A percentile compares a stretch with the other conserved stretches of the same genome.
Conservation (phyloP, 2,888 invertebrate species). For the Oxycera nigricornis region DNA sequence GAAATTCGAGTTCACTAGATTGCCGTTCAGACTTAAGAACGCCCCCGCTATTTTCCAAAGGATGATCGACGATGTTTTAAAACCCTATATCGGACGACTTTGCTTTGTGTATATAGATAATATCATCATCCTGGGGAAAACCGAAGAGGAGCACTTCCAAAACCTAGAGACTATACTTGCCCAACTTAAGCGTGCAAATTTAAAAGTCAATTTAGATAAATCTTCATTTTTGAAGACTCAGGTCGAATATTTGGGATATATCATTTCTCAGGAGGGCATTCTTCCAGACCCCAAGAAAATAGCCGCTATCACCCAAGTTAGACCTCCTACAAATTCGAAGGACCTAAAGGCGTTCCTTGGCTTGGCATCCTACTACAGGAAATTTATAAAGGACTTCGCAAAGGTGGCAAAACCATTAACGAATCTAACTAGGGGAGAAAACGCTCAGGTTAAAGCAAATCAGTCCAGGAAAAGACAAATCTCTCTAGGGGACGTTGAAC, state of each 20-base stretch:
- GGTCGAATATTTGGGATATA: slow-evolving; percentile 32
- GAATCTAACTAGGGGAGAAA: slow-evolving; percentile 5
- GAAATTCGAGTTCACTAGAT: slow-evolving; percentile 35
- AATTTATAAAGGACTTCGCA: slow-evolving; percentile 24
- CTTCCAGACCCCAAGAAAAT: slow-evolving; percentile 33
- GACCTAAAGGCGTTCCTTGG: slow-evolving; percentile 37
- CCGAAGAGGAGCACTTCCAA: slow-evolving; percentile 16
- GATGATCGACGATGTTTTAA: slow-evolving; percentile 48
- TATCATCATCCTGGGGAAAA: slow-evolving; percentile 24
- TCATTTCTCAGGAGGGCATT: slow-evolving; percentile 24
- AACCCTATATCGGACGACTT: slow-evolving; percentile 41
- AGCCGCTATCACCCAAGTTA: slow-evolving; percentile 13
- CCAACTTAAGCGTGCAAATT: neutral
- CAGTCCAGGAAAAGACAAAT: neutral
- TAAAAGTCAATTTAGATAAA: slow-evolving; percentile 19
- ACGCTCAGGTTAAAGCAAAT: slow-evolving; percentile 1
- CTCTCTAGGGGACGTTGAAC: neutral
- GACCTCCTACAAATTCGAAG: slow-evolving; percentile 28
- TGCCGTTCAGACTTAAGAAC: slow-evolving; percentile 28
- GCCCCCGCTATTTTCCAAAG: slow-evolving; percentile 46
- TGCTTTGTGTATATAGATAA: slow-evolving; percentile 45
- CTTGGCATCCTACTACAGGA: slow-evolving; percentile 27
- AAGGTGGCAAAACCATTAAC: slow-evolving; percentile 34
- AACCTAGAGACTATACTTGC: slow-evolving; percentile 19
- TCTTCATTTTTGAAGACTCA: slow-evolving; percentile 4